Base-by-base conservation (phyloP, 2,888 invertebrate species). In the Torymus tubicola region DNA sequence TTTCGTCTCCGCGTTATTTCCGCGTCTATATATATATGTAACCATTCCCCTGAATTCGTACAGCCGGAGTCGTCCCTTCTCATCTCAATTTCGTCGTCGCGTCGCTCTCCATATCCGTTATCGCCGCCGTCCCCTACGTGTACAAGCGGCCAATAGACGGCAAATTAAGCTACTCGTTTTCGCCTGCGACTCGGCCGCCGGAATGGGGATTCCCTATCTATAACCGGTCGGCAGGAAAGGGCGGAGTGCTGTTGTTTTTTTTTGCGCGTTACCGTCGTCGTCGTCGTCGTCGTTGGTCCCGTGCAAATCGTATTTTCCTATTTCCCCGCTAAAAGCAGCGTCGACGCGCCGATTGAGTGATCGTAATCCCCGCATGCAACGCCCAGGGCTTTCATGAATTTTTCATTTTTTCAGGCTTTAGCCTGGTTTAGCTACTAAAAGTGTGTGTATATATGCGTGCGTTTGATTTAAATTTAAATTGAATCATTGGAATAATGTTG, bases 121-220 rank as follows among this genome's bases (percentile, higher is more conserved):
- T 24, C 5, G 18, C 52, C 16, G 11, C 12, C 12, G 13, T 5
- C 24, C 42, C 24, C 55, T 18, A 16, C 0, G 31, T 11, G 16
- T n/a, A n/a, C 64, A 2, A 10, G 21, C 12, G 31, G 63, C 55
- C 57, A 74, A 79, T 75, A 79, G 55, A 60, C 24, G 65, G 73
- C 75, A 77, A 83, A 81, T 83, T 81, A 77, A 78, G 69, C 78
- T 75, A 60, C 80, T 82, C 77, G 80, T 74, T 82, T 73, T 78
- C 74, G 74, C 73, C 68, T 67, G 21, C 2, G 57, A 70, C 53
- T 80, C 70, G 42, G 53, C 73, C 73, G 50, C 75, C 78, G 78
- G 81, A 81, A 67, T 72, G 64, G 57, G 53, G 12, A 70, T 71
- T 78, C 78, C 78, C 81, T 60, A 58, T 52, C 70, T 31, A 71